Base-by-base conservation (phyloP, 1,140 invertebrate species). In the Theocolax elegans region DNA sequence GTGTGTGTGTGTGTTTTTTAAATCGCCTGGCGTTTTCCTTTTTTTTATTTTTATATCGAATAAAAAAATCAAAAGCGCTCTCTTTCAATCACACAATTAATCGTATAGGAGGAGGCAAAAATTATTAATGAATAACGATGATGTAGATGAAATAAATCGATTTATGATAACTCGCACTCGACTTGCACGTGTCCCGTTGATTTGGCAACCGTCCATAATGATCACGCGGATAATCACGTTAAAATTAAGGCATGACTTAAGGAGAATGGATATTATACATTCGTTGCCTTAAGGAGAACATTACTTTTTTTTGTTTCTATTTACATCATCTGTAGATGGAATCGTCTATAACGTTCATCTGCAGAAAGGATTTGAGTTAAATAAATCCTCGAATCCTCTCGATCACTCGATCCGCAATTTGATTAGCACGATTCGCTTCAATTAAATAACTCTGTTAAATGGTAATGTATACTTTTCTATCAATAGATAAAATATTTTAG, bases 391-490 rank as follows among this genome's bases (percentile, higher is more conserved):
- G n/a, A n/a, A n/a, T n/a, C n/a, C n/a, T n/a, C n/a, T n/a, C 15
- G n/a, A 53, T 49, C 29, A 59, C 42, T 51, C 25, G 51, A 68
- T 60, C 56, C 59, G 60, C 56, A 60, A 60, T 60, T 68, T 51
- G 31, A 68, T 68, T 60, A 59, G 56, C 56, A 42, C 29, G 46
- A 35, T 58, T 65, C 40, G 19, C 53, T 17, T 48, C 59, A 67
- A 49, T 42, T 67, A 67, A 25, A 67, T 49, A 59, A 59, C 29
- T 48, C 29, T 49, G 40, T 49, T 46, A 21, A 51, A 58, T 58
- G 65, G 53, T 67, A 67, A 68, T 60, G 66, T 68, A 68, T 60
- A 68, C 31, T 68, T 68, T 68, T n/a, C n/a, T n/a, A n/a, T n/a
- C n/a, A n/a, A n/a, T 68, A 49, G 66, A 68, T 68, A 68, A 60